A percentile compares a stretch with the other conserved stretches of the same genome.
Evolutionary conservation across 2,797 vertebrate species (phyloP).

Genomic region (Muraenolepis orangiensis): DNA sequence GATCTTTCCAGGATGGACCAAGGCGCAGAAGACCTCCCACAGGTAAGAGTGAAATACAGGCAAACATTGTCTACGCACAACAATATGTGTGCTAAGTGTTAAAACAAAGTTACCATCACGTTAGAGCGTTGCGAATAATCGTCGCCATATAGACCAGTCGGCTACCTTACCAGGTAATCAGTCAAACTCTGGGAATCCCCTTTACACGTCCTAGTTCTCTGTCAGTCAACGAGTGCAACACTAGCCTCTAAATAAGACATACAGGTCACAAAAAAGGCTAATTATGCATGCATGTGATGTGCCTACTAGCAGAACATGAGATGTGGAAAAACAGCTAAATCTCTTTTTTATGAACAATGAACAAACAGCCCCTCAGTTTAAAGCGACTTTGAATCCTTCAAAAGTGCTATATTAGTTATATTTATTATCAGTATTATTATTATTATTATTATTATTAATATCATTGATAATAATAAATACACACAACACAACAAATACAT

Average conservation of each 20-base stretch:
- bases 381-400: too few species aligned
- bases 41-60: conserved; percentile 54
- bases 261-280: not conserved
- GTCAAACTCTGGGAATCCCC: not conserved
- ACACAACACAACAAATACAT: too few species aligned
- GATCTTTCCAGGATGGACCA: conserved; percentile 32
- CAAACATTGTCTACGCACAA: not conserved
- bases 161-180: not conserved
- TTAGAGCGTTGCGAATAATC: not conserved
- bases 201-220: not conserved
- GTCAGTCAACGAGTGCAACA: not conserved
- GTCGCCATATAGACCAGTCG: not conserved
- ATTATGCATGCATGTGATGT: not conserved
- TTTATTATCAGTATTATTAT: too few species aligned
- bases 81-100: not conserved
- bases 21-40: conserved; percentile 46
- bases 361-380: too few species aligned
- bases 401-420: too few species aligned
- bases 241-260: not conserved
- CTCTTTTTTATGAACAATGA: not conserved
- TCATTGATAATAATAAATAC: too few species aligned
- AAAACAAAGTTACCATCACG: not conserved
- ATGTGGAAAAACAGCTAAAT: not conserved
- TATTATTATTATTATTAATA: too few species aligned
- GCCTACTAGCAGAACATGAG: not conserved